These are phyloP conservation scores for Sarcophaga rosellei DNA, from an alignment of 2,888 invertebrate species.

Conservation along the genomic window DNA sequence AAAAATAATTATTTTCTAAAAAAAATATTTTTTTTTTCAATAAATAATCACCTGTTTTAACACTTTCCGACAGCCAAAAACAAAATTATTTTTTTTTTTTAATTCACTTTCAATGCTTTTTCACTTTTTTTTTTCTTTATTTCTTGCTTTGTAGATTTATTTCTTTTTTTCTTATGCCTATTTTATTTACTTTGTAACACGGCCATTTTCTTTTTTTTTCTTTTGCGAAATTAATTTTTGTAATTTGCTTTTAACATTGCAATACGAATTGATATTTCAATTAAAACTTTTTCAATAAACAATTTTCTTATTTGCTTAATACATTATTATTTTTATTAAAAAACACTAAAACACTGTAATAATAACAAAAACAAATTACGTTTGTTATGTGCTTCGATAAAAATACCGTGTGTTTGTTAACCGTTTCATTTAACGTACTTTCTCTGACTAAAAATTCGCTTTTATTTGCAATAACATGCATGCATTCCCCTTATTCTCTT, in stretches of 20 bases:
- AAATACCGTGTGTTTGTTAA: conserved; percentile 68
- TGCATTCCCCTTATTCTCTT: conserved; percentile 37
- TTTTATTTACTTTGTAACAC: too few species aligned
- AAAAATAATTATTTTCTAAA: not conserved
- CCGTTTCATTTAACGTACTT: conserved; percentile 80
- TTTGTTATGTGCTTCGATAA: not conserved
- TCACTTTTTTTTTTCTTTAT: not conserved
- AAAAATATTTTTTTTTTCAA: not conserved
- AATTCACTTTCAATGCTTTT: not conserved
- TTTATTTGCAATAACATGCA: conserved; percentile 53
- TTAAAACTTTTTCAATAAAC: too few species aligned
- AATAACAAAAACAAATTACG: not conserved
- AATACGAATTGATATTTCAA: too few species aligned
- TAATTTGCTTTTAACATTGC: too few species aligned
- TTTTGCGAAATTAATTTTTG: too few species aligned
- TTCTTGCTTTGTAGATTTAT: too few species aligned
- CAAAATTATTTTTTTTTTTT: not conserved
- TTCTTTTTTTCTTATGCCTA: too few species aligned
- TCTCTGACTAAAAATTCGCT: conserved; percentile 79
- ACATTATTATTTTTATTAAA: not conserved
- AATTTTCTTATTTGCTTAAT: too few species aligned
- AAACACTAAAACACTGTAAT: not conserved
- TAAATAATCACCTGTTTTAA: not conserved
- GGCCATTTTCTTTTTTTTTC: too few species aligned
- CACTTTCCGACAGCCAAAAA: not conserved